A percentile compares a stretch with the other conserved stretches of the same genome.
Conservation (phyloP, 2,888 invertebrate genomes). For the Nipponacmea schrenckii region DNA sequence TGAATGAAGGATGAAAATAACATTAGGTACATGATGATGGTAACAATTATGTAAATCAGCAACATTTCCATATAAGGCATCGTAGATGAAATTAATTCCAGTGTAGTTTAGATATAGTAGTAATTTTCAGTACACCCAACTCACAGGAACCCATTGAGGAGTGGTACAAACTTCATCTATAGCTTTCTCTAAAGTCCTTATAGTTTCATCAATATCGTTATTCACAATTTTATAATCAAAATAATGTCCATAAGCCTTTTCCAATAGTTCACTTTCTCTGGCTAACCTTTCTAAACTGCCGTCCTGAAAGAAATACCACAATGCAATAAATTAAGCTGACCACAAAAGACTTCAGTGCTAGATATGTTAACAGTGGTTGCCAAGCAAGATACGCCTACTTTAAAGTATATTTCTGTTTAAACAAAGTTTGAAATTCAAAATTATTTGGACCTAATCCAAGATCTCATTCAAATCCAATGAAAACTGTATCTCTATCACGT, state of each 20-base stretch:
- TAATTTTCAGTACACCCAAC: conserved; percentile 86
- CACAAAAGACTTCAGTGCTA: background rate
- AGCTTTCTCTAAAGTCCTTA: conserved; percentile 88
- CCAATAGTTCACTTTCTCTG: conserved; percentile 94
- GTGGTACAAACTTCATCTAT: conserved; percentile 83
- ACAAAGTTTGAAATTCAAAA: too few species aligned
- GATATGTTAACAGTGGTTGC: too few species aligned
- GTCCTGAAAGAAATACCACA: conserved; percentile 76
- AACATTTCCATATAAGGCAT: conserved; percentile 7
- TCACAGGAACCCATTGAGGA: conserved; percentile 97
- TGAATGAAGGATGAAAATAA: too few species aligned
- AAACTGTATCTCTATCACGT: too few species aligned
- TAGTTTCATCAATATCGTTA: conserved; percentile 99
- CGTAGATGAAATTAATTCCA: background rate
- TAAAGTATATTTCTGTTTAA: too few species aligned
- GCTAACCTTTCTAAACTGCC: conserved; percentile 95
- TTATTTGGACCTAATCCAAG: too few species aligned
- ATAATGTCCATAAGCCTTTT: conserved; percentile 97
- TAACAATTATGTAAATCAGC: background rate
- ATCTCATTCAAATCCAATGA: too few species aligned
- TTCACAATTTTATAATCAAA: conserved; percentile 98
- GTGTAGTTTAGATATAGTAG: background rate
- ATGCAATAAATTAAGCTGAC: background rate
- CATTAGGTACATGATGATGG: too few species aligned
- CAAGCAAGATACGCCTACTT: too few species aligned